Base-by-base conservation (phyloP, 2,113 vertebrate species). In the Amblyornis subalaris region DNA sequence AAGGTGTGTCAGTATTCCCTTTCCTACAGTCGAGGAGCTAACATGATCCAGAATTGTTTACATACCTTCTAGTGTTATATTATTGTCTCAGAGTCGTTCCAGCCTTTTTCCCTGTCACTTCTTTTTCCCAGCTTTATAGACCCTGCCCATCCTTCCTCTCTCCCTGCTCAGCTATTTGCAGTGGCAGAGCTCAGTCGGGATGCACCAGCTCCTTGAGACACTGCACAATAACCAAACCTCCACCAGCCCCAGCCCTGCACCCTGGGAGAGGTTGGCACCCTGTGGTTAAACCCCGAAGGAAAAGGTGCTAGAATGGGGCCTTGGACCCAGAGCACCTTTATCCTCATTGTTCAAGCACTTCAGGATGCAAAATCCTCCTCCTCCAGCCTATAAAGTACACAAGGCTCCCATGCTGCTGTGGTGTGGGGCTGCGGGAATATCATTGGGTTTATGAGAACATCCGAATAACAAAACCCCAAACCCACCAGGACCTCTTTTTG, bases 1-100 rank as follows among this genome's bases (percentile, higher is more conserved):
- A 29, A 83, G 26, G n/a, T 83, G 60, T 94, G 91, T 96, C 89
- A 91, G 88, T 95, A 50, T 94, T 89, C 26, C 69, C 91, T 91
- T 91, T 55, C 92, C 71, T 92, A 28, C 60, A 35, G 6, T 16
- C 14, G 36, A 85, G 61, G 88, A 58, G 40, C 35, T 67, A 8
- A 17, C 5, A 2, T 24, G 76, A 26, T 53, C 69, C 55, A 29
- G 74, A 72, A 54, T 58, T 96, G 93, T 91, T 95, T 91, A 89
- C 93, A 73, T 76, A 71, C 89, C 77, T 89, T 42, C 53, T 47
- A 48, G 77, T 72, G 66, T 93, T 86, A 5, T 0, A 2, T n/a
- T 55, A 3, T 3, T 25, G 29, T 76, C 93, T 89, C 54, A 8
- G 36, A 74, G 44, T 54, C 1, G 0, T 80, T 80, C 44, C 48